Evolutionary conservation across 2,888 invertebrate genomes (phyloP), one percentile per base, ranked within the genome.

Genomic region (Panzeria rudis): DNA sequence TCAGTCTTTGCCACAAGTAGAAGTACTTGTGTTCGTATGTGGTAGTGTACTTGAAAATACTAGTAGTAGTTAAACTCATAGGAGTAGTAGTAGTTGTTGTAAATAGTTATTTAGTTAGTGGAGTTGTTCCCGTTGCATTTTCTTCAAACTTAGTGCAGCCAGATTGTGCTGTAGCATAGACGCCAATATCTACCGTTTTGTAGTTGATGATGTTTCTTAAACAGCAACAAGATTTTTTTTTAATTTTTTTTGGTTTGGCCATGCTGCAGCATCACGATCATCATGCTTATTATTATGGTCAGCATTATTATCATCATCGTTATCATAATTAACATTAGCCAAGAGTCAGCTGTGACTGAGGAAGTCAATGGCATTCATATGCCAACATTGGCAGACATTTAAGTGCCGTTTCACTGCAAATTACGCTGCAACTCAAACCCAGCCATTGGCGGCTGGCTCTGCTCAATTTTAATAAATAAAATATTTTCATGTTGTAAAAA

Each of bases 101-200:
- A 78, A 72, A 77, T 80, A 73, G 47, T 50, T 66, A 72, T 47
- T 54, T 38, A 38, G 66, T 56, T 38, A 72, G 78, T 59, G 35
- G 25, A 73, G 68, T 64, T 78, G 78, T 85, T 85, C 78, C 85
- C 78, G 82, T 82, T 85, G 82, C 71, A 75, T 73, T 82, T 73
- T 72, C 77, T 84, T 69, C 80, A 68, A 61, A 41, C 47, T 25
- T n/a, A 50, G 25, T 44, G 56, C 56, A 52, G 35, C 50, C 41
- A 38, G 29, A 41, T 38, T 64, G 29, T 64, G 41, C 20, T 64
- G 17, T 13, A 38, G 54, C 69, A 47, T 47, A 72, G 73, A 79
- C 82, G 78, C 75, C 78, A 82, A 78, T 79, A 85, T 85, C 85
- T 85, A 85, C 85, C 85, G 85, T 85, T 85, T 85, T 82, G 62